phyloP scores from a whole-genome alignment of 2,113 vertebrate species.

The Aspiorhynchus laticeps region DNA sequence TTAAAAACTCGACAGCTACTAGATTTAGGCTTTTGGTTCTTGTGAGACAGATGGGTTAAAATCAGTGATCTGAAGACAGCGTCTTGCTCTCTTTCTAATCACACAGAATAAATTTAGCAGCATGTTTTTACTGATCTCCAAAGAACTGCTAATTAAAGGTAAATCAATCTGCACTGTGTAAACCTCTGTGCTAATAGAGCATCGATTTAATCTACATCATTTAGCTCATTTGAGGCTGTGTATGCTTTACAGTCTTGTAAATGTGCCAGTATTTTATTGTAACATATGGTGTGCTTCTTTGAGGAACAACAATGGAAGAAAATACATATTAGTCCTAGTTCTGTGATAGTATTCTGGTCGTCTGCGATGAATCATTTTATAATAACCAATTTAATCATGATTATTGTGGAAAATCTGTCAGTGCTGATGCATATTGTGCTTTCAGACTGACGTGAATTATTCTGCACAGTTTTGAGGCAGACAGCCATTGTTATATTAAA shows the following conservation, averaged over 20 bases:
- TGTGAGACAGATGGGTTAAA: background rate
- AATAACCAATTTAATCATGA: background rate
- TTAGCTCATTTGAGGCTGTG: constrained; percentile 20
- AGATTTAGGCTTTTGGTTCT: background rate
- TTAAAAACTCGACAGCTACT: background rate
- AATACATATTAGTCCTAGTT: background rate
- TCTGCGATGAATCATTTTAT: background rate
- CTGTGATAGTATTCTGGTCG: background rate
- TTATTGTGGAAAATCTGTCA: constrained; percentile 2
- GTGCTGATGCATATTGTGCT: background rate
- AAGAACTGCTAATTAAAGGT: constrained; percentile 37
- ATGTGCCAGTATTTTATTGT: background rate
- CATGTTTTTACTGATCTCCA: background rate
- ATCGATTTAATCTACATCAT: constrained; percentile 15
- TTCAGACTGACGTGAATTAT: background rate
- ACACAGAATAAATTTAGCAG: constrained; percentile 4
- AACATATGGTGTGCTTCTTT: constrained; percentile 15
- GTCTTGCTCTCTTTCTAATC: constrained; percentile 3
- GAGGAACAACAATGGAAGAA: background rate
- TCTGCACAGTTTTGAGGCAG: background rate
- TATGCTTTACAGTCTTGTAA: constrained; percentile 8
- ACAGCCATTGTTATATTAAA: background rate
- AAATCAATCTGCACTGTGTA: constrained; percentile 36
- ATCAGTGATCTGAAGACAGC: background rate
- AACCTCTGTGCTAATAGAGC: constrained; percentile 14